phyloP scores from a whole-genome alignment of 2,113 vertebrate genomes.

The Coptodon bakossiorum region DNA sequence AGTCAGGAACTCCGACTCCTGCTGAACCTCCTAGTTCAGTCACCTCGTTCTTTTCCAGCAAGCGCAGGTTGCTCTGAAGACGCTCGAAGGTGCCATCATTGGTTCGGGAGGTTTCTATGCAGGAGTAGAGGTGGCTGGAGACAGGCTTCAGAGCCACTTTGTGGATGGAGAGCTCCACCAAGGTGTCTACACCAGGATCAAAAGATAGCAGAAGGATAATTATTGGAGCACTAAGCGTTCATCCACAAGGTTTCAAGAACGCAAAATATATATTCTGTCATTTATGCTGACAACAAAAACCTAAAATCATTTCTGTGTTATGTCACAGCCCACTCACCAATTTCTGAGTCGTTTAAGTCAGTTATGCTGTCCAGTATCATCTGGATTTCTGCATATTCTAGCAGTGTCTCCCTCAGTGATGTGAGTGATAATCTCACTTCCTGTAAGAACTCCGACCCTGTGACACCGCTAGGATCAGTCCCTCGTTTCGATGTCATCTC shows the following conservation, averaged over 20 bases:
- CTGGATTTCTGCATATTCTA: constrained; percentile 71
- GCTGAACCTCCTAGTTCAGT: constrained; percentile 58
- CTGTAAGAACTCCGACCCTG: constrained; percentile 77
- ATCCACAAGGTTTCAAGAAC: background rate
- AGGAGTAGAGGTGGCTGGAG: constrained; percentile 68
- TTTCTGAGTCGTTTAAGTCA: constrained; percentile 60
- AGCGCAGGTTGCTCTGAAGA: constrained; percentile 58
- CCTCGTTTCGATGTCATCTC: constrained; percentile 39
- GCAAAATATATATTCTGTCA: background rate
- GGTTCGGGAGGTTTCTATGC: constrained; percentile 58
- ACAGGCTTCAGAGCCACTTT: constrained; percentile 80
- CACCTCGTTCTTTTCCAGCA: constrained; percentile 43
- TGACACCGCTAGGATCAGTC: background rate
- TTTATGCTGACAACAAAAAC: background rate
- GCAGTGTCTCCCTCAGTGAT: constrained; percentile 71
- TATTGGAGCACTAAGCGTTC: fast-evolving
- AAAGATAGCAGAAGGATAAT: background rate
- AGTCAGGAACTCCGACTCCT: constrained; percentile 68
- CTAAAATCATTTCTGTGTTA: background rate
- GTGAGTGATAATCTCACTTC: constrained; percentile 77
- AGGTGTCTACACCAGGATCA: constrained; percentile 53
- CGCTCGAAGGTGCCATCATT: constrained; percentile 50
- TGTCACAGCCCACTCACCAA: constrained; percentile 27
- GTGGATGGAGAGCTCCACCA: constrained; percentile 78
- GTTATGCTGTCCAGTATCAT: constrained; percentile 61